Percentiles rank a stretch among this genome's conserved stretches.
Evolutionary conservation across 2,113 vertebrate species (phyloP).

Genomic region (Dipodomys stephensi): DNA sequence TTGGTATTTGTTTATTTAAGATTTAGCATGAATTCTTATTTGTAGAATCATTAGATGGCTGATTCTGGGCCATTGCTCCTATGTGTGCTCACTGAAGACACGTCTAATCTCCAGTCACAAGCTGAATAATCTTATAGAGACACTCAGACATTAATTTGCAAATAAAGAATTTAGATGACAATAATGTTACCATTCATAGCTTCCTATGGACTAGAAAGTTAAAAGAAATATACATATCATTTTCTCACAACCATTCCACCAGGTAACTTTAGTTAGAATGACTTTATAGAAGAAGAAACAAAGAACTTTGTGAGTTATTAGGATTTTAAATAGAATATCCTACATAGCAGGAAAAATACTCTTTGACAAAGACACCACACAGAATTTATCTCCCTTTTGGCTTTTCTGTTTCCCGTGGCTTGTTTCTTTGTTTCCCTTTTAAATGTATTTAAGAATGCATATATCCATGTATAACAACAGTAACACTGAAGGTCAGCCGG

Average conservation of each 20-base stretch:
- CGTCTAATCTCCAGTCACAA: not conserved
- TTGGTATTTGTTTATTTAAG: slow-evolving; percentile 14
- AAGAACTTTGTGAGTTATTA: not conserved
- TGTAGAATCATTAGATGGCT: not conserved
- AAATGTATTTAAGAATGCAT: not conserved
- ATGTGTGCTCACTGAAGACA: not conserved
- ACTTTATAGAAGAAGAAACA: not conserved
- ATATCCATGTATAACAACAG: not conserved
- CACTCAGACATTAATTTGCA: not conserved
- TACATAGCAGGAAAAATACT: not conserved
- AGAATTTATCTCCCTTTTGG: slow-evolving; percentile 4
- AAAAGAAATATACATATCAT: no score
- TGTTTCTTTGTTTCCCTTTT: slow-evolving; percentile 3
- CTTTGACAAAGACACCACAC: not conserved
- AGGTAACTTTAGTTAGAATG: not conserved
- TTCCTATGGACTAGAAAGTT: not conserved
- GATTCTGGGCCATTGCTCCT: not conserved
- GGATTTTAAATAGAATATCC: slow-evolving; percentile 2
- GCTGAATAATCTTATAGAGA: not conserved
- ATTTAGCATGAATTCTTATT: not conserved
- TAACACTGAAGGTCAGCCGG: not conserved
- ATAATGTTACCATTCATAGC: not conserved
- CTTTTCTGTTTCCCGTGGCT: not conserved
- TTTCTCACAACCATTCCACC: not conserved
- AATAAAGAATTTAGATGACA: slow-evolving; percentile 30